A percentile compares a stretch with the other conserved stretches of the same genome.
These are phyloP conservation scores for Poeciliopsis prolifica DNA, from an alignment of 2,113 vertebrate genomes.

Conservation along the genomic window DNA sequence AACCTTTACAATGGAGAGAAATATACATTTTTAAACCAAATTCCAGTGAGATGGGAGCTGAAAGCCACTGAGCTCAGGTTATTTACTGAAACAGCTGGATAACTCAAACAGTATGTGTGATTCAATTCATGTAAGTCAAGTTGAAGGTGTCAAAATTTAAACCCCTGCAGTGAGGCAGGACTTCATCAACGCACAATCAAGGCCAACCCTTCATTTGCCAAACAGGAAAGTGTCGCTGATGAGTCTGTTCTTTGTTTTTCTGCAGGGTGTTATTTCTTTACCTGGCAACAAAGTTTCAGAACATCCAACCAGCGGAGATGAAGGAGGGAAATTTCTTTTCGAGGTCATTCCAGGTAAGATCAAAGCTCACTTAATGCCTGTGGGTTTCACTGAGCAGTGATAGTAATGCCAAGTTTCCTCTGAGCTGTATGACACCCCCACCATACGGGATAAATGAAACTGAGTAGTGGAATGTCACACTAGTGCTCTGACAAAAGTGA, in stretches of 20 bases:
- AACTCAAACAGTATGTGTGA: neutral
- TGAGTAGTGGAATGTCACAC: no score
- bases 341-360: constrained; percentile 95
- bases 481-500: no score
- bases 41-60: neutral
- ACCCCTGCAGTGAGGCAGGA: neutral
- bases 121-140: neutral
- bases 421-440: neutral
- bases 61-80: constrained; percentile 4
- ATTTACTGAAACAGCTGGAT: neutral
- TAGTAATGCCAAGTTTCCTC: neutral
- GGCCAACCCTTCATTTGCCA: neutral
- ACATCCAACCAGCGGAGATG: constrained; percentile 91
- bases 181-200: neutral
- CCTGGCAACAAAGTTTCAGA: constrained; percentile 97
- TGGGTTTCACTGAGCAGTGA: neutral
- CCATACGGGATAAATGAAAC: no score
- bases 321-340: constrained; percentile 94
- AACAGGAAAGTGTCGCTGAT: neutral
- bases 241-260: constrained; percentile 21
- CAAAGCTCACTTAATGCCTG: neutral
- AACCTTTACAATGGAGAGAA: constrained; percentile 2
- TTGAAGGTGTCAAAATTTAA: neutral
- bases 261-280: constrained; percentile 91
- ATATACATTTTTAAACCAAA: neutral